A percentile compares a stretch with the other conserved stretches of the same genome.
phyloP scores from a whole-genome alignment of 2,113 vertebrate species.

The Ptychochromis oligacanthus region DNA sequence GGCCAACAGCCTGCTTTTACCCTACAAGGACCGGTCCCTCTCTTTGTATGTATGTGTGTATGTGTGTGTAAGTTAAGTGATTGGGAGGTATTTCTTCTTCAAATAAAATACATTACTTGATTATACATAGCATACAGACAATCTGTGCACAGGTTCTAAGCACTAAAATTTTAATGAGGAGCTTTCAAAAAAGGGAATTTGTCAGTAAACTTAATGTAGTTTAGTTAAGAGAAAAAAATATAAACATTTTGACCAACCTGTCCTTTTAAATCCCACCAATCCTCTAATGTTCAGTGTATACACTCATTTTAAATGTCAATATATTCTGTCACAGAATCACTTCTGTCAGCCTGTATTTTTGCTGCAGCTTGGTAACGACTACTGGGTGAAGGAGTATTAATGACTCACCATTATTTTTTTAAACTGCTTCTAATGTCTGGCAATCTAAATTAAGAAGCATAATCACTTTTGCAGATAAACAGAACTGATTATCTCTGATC shows the following conservation, averaged over 20 bases:
- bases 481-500: background rate
- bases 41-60: background rate
- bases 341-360: background rate
- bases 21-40: slow-evolving; percentile 5
- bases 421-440: background rate
- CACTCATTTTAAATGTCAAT: background rate
- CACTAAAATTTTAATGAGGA: background rate
- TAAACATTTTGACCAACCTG: background rate
- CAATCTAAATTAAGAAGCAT: background rate
- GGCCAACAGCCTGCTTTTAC: background rate
- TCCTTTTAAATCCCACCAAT: background rate
- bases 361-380: background rate
- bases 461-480: background rate
- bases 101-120: background rate
- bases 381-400: background rate
- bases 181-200: background rate
- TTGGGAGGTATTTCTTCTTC: background rate
- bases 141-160: background rate
- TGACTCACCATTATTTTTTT: background rate
- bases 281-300: background rate
- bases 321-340: background rate
- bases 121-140: background rate
- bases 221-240: background rate
- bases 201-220: background rate
- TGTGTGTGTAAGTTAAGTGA: background rate